phyloP scores from a whole-genome alignment of 2,797 vertebrate species.

The Leptoclinus maculatus region DNA sequence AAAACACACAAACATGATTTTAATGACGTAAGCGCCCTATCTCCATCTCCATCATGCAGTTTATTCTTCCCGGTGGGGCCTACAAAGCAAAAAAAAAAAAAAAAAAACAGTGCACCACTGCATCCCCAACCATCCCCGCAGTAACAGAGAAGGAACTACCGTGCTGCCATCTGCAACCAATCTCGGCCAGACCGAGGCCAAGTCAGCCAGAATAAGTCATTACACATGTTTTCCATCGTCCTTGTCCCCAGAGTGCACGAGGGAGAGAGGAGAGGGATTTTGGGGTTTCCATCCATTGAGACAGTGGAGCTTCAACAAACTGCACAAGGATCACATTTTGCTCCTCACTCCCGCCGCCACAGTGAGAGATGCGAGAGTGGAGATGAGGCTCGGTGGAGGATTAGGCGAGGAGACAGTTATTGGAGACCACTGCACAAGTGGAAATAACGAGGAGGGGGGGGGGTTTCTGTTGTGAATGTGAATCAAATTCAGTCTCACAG shows the following conservation, averaged over 20 bases:
- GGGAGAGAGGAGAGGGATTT: conserved; percentile 65
- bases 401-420: conserved; percentile 64
- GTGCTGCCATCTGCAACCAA: conserved; percentile 84
- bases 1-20: conserved; percentile 27
- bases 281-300: conserved; percentile 78
- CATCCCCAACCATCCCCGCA: conserved; percentile 59
- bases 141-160: conserved; percentile 65
- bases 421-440: conserved; percentile 61
- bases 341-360: conserved; percentile 60
- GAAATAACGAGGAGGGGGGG: conserved; percentile 68
- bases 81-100: conserved; percentile 29
- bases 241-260: conserved; percentile 73
- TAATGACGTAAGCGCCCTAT: conserved; percentile 10
- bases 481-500: conserved; percentile 25
- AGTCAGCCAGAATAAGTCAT: conserved; percentile 81
- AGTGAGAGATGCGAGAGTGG: conserved; percentile 62
- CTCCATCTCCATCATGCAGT: conserved; percentile 29
- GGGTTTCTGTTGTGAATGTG: conserved; percentile 56
- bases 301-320: conserved; percentile 69
- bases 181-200: conserved; percentile 76
- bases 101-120: conserved; percentile 47
- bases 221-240: conserved; percentile 86
- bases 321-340: conserved; percentile 76
- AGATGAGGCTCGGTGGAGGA: conserved; percentile 61
- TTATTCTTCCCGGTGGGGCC: conserved; percentile 50